Evolutionary conservation across 2,888 invertebrate species (phyloP), one percentile per base, ranked within the genome.

Genomic region (Coelinius sp.): DNA sequence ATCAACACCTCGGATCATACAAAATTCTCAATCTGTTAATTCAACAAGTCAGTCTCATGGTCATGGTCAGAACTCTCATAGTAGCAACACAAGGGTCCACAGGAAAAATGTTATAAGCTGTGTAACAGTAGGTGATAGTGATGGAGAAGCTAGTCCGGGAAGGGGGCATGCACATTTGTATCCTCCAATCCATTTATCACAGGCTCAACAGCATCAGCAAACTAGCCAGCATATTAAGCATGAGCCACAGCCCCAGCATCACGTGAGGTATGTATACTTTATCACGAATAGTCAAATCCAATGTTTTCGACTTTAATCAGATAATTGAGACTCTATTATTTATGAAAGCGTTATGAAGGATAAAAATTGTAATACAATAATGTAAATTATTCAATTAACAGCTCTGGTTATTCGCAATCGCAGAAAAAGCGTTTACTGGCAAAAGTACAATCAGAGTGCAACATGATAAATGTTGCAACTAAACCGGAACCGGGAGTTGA

Each of bases 391-490:
- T n/a, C n/a, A n/a, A n/a, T n/a, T n/a, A n/a, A 76, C 76, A 87
- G 86, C 80, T 86, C 88, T 70, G 85, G 85, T 76, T 87, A 88
- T 73, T 85, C 93, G 8, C 94, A 94, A 86, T 94, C 95, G 67
- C 96, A 97, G 89, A 97, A 97, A 91, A 97, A 97, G 87, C 91
- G 96, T 27, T 89, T 97, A 68, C 88, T 97, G 75, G 96, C 96
- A 68, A 95, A 97, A 89, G 95, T 95, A 69, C 95, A 96, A 84
- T 93, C 92, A 17, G 93, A 94, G 81, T 93, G 92, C 82, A 90
- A 91, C 87, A 88, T 92, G 83, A 89, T 90, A 73, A 87, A 87
- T 68, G 88, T 91, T 35, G 89, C 90, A 44, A 91, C 93, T 0
- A 92, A 92, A 81, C 91, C 92, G 79, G 91, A 93, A 86, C 88